Base-by-base conservation (phyloP, 2,888 invertebrate species). In the Gryllus longicercus region DNA sequence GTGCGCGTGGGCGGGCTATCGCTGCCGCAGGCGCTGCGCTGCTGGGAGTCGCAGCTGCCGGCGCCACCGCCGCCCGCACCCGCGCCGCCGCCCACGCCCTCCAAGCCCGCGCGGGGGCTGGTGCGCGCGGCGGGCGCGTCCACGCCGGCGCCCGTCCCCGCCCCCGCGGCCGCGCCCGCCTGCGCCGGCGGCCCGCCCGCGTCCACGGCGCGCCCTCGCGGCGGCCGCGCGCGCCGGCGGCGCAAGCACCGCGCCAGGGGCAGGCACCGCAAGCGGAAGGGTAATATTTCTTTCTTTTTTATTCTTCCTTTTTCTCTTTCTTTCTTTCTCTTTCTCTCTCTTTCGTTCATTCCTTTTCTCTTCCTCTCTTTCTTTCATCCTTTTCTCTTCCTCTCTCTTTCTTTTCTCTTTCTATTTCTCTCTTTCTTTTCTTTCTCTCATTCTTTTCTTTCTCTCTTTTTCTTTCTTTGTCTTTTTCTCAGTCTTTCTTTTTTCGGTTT, bases 31-130 rank as follows among this genome's bases (percentile, higher is more conserved):
- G 96, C 97, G 2, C 88, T 97, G 50, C 91, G 93, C 80, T 97
- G 97, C 86, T 97, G 97, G 97, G 96, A 96, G 86, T 90, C 84
- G 75, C 83, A 84, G 80, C 81, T 97, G 97, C 87, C 91, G 93
- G 63, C 97, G 97, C 86, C 97, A 97, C 86, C 97, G 97, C 87
- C 93, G 95, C 85, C 97, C 97, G 49, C 93, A 94, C 84, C 89
- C 96, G 76, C 93, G 95, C 78, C 96, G 96, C 87, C 96, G 96
- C 0, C 91, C 38, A 38, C 38, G 38, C 38, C 38, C 38, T 38
- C 38, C 38, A 63, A 63, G n/a, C 63, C 63, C 11, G 63, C 63
- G 14, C 63, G 63, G 12, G n/a, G 16, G 63, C 63, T 63, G 63
- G 63, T 11, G 63, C 63, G 63, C 14, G 63, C 63, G n/a, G 63